Evolutionary conservation across 2,113 vertebrate genomes (phyloP).

Genomic region (Vimba vimba): DNA sequence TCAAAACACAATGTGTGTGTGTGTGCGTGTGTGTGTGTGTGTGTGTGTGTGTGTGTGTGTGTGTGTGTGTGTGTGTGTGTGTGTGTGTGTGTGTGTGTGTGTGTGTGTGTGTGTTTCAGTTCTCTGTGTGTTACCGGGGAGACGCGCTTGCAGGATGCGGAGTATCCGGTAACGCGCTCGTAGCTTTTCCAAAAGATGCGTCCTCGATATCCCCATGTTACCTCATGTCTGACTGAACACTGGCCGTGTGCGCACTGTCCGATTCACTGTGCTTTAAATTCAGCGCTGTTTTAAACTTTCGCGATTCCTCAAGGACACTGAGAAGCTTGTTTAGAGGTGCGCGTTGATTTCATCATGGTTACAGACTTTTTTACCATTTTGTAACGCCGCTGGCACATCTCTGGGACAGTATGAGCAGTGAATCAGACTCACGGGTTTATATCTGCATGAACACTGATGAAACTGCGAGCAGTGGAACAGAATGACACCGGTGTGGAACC

Average conservation of each 20-base stretch:
- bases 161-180: slow-evolving; percentile 53
- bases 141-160: slow-evolving; percentile 50
- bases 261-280: neutral
- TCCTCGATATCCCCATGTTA: slow-evolving; percentile 17
- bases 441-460: neutral
- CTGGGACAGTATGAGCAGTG: neutral
- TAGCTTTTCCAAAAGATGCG: slow-evolving; percentile 45
- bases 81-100: neutral
- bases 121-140: slow-evolving; percentile 44
- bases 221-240: slow-evolving; percentile 12
- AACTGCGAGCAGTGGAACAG: neutral
- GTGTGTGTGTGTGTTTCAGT: neutral
- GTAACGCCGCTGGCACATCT: neutral
- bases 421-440: neutral
- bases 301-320: neutral
- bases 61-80: neutral
- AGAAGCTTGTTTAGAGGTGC: neutral
- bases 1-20: too few relatives aligned
- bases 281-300: slow-evolving; percentile 24
- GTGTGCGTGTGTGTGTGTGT: too few relatives aligned
- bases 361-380: neutral
- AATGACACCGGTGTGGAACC: slow-evolving; percentile 44
- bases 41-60: too few relatives aligned
- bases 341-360: slow-evolving; percentile 10
- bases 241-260: neutral